A percentile compares a stretch with the other conserved stretches of the same genome.
Evolutionary conservation across 2,113 vertebrate genomes (phyloP).

Genomic region (Lynx canadensis): DNA sequence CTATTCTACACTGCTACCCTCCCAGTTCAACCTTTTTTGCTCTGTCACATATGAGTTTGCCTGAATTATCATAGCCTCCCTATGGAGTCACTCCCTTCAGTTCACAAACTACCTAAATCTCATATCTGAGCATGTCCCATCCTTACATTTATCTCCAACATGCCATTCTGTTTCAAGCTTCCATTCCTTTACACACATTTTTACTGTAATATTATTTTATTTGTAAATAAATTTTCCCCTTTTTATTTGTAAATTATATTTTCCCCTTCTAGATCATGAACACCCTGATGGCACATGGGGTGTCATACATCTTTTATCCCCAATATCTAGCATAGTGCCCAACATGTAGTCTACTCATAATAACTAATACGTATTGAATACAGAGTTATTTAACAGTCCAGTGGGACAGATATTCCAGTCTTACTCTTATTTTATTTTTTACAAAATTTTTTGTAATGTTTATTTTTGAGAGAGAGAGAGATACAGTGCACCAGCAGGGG

Average conservation of each 20-base stretch:
- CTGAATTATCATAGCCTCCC: background rate
- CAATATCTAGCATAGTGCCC: slow-evolving; percentile 32
- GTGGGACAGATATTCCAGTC: background rate
- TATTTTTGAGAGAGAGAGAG: no score
- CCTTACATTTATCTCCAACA: background rate
- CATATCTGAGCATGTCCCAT: background rate
- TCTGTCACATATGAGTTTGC: background rate
- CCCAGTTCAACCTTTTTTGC: background rate
- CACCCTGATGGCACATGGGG: background rate
- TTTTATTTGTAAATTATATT: background rate
- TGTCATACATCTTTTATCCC: slow-evolving; percentile 17
- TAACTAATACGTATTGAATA: background rate
- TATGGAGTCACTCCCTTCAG: background rate
- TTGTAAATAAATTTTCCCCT: background rate
- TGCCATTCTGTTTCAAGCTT: background rate
- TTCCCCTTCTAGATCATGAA: background rate
- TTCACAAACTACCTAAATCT: background rate
- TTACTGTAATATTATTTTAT: background rate
- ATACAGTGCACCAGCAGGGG: no score
- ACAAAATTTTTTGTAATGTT: no score
- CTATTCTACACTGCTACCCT: background rate
- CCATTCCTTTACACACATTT: background rate
- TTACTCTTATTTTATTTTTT: background rate
- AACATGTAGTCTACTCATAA: slow-evolving; percentile 32
- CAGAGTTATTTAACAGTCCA: background rate